Percentiles rank a stretch among this genome's conserved stretches.
Conservation (phyloP, 1,140 invertebrate genomes). For the Sweltsa coloradensis region DNA sequence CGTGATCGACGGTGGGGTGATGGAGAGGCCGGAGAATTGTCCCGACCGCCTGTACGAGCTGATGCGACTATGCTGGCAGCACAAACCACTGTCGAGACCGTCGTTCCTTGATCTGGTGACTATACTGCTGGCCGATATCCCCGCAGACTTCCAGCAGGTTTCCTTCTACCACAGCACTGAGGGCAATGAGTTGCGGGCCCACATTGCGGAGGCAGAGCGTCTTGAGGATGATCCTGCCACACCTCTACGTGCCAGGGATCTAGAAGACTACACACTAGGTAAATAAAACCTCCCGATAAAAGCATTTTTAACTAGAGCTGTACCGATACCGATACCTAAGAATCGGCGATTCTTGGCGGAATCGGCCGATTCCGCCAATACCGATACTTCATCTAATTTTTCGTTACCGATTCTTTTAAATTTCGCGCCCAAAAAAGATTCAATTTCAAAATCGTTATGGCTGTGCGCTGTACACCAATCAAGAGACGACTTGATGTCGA, state of each 20-base stretch:
- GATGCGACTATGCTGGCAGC: slow-evolving; percentile 84
- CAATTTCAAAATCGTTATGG: too few relatives aligned
- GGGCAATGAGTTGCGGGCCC: slow-evolving; percentile 37
- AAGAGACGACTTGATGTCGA: too few relatives aligned
- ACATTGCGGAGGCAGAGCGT: slow-evolving; percentile 15
- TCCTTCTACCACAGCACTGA: slow-evolving; percentile 66
- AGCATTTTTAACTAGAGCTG: slow-evolving; percentile 16
- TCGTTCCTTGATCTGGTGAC: slow-evolving; percentile 70
- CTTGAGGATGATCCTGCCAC: slow-evolving; percentile 20
- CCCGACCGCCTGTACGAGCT: slow-evolving; percentile 77
- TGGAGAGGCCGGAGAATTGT: slow-evolving; percentile 89
- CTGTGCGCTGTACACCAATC: too few relatives aligned
- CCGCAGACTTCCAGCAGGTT: slow-evolving; percentile 46
- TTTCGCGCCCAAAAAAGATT: too few relatives aligned
- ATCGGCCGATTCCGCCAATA: too few relatives aligned
- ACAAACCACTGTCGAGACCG: slow-evolving; percentile 59
- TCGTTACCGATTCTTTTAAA: too few relatives aligned
- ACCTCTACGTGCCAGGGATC: slow-evolving; percentile 20
- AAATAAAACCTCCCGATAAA: too few relatives aligned
- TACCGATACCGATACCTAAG: too few relatives aligned
- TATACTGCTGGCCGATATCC: slow-evolving; percentile 42
- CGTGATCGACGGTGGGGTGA: slow-evolving; percentile 80
- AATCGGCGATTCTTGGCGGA: too few relatives aligned
- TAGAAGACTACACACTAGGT: slow-evolving; percentile 22
- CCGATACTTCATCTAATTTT: too few relatives aligned